A percentile compares a stretch with the other conserved stretches of the same genome.
Conservation (phyloP, 2,888 invertebrate genomes). For the Neria commutata region DNA sequence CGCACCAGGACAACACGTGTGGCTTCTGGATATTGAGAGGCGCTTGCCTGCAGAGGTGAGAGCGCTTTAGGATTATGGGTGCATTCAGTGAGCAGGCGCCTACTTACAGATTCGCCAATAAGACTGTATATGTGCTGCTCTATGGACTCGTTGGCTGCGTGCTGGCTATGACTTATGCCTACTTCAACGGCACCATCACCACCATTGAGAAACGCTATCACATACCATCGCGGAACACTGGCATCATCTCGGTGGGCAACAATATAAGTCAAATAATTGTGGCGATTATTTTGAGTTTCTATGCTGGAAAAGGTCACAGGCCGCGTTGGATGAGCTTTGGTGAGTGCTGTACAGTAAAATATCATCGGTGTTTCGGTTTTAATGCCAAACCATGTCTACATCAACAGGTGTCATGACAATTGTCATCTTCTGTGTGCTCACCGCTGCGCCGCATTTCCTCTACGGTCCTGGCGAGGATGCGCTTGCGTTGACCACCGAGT, state of each 20-base stretch:
- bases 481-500: constrained; percentile 67
- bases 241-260: constrained; percentile 74
- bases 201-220: constrained; percentile 75
- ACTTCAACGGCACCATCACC: constrained; percentile 74
- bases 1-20: constrained; percentile 68
- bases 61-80: too few species aligned
- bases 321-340: constrained; percentile 73
- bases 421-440: constrained; percentile 69
- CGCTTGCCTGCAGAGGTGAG: constrained; percentile 66
- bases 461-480: constrained; percentile 74
- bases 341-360: constrained; percentile 32
- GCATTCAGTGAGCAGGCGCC: too few species aligned
- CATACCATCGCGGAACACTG: constrained; percentile 72
- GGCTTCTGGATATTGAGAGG: constrained; percentile 69
- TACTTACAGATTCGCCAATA: constrained; percentile 54
- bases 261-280: constrained; percentile 73
- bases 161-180: constrained; percentile 71
- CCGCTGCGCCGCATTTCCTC: constrained; percentile 70
- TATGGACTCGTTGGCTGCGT: constrained; percentile 73
- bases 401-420: constrained; percentile 64
- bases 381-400: neutral
- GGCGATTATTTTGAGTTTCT: constrained; percentile 71
- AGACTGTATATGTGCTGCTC: constrained; percentile 63
- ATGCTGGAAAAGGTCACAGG: constrained; percentile 72
- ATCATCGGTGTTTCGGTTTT: neutral